Evolutionary conservation across 1,140 invertebrate genomes (phyloP), one percentile per base, ranked within the genome.

Genomic region (Fopius arisanus): DNA sequence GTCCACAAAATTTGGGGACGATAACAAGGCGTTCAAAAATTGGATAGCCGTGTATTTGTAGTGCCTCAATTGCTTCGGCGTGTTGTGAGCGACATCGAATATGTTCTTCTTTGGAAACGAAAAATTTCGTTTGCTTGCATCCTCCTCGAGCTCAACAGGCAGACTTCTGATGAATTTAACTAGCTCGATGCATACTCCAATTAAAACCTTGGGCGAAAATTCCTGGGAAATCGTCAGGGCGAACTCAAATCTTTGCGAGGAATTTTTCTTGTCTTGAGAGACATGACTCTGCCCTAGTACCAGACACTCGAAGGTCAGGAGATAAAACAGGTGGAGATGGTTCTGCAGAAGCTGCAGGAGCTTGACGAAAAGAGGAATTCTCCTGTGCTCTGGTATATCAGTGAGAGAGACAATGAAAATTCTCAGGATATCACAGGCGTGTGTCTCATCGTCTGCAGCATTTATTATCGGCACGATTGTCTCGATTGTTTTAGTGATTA

Each of bases 401-500:
- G 95, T 89, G 21, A 97, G 90, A 0, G 95, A 95, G 80, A 95
- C 94, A 0, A 96, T 93, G 86, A 98, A 99, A 21, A 97, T 95
- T 28, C 95, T 90, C n/a, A 97, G 88, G 40, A 97, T 91, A 66
- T 90, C 87, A 33, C 85, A 87, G 6, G 89, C 84, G 5, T 90
- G 86, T 48, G 84, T 88, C 14, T 89, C 81, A 76, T 88, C 85
- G 19, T 91, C 84, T 2, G 85, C 76, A 66, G 89, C 88, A 14
- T 95, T 91, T 23, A 98, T 87, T 62, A 95, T 94, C 0, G 97
- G 97, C 69, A 98, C 92, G 21, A 98, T 91, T 0, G 93, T 96
- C 79, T 97, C 94, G 28, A 98, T 92, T 14, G 97, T 96, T 85
- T 95, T 95, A 0, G 91, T 91, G 62, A 98, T 97, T 6, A 98